Percentiles rank a stretch among this genome's conserved stretches.
Conservation (phyloP, 2,797 vertebrate species). For the Lepus townsendii region DNA sequence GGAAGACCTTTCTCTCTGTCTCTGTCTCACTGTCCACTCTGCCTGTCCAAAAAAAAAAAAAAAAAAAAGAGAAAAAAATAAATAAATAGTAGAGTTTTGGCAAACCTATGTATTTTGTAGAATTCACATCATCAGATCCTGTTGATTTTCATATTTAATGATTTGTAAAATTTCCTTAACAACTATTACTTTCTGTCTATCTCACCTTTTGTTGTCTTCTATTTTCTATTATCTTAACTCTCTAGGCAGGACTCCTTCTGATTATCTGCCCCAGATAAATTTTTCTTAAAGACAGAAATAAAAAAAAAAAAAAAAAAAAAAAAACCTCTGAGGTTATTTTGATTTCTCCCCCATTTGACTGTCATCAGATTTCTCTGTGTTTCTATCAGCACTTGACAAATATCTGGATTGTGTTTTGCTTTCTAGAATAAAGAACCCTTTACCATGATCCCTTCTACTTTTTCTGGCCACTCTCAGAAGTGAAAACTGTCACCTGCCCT, state of each 20-base stretch:
- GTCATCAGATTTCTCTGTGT: not conserved
- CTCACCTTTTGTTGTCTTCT: not conserved
- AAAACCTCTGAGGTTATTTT: not conserved
- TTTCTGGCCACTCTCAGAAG: not conserved
- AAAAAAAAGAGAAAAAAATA: no score
- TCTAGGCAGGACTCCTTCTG: not conserved
- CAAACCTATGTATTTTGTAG: not conserved
- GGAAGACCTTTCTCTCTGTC: no score
- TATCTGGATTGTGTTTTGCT: constrained; percentile 30
- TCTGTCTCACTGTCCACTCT: no score
- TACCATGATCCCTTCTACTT: not conserved
- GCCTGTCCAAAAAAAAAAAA: no score
- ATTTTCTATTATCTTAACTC: not conserved
- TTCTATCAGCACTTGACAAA: not conserved
- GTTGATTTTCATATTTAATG: not conserved
- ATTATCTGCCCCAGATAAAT: not conserved
- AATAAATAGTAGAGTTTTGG: not conserved
- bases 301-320: not conserved
- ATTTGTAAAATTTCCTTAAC: not conserved
- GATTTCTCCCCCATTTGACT: not conserved
- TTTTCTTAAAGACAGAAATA: not conserved
- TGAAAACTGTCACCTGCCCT: not conserved
- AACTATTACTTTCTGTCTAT: not conserved
- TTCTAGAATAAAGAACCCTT: not conserved
- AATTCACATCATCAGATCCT: not conserved